Percentiles rank a stretch among this genome's conserved stretches.
Evolutionary conservation across 2,797 vertebrate species (phyloP).

Genomic region (Danio kyathit): DNA sequence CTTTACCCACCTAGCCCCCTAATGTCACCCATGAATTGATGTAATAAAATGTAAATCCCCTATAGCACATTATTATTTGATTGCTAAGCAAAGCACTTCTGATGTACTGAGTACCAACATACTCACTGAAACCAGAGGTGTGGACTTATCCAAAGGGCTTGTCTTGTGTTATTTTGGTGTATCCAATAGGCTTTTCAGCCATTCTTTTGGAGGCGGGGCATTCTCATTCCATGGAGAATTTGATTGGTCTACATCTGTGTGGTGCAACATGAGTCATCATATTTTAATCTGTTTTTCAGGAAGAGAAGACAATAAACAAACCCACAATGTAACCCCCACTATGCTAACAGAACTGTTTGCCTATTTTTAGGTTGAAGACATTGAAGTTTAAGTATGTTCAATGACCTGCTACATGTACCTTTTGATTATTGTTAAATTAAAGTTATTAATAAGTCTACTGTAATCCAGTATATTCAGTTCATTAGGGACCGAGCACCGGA

Average conservation of each 20-base stretch:
- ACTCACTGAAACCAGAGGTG: neutral
- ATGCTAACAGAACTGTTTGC: neutral
- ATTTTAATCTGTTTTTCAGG: neutral
- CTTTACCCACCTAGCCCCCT: too few relatives aligned
- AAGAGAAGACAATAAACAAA: neutral
- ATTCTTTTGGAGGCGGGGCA: neutral
- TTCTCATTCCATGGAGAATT: neutral
- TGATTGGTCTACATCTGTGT: neutral
- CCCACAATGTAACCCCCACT: neutral
- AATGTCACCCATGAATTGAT: neutral
- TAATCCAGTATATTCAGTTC: too few relatives aligned
- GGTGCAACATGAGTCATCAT: neutral
- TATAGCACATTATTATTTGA: neutral
- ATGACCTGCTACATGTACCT: too few relatives aligned
- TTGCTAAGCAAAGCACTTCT: neutral
- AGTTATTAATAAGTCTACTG: too few relatives aligned
- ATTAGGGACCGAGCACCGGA: too few relatives aligned
- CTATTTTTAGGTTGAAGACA: neutral
- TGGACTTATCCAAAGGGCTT: conserved; percentile 10
- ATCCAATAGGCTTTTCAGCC: neutral
- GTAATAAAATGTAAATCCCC: neutral
- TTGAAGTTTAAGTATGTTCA: neutral
- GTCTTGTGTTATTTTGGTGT: neutral
- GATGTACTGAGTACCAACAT: neutral
- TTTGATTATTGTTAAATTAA: too few relatives aligned